Conservation (phyloP, 1,140 invertebrate species). For the Drosophila lacteicornis region DNA sequence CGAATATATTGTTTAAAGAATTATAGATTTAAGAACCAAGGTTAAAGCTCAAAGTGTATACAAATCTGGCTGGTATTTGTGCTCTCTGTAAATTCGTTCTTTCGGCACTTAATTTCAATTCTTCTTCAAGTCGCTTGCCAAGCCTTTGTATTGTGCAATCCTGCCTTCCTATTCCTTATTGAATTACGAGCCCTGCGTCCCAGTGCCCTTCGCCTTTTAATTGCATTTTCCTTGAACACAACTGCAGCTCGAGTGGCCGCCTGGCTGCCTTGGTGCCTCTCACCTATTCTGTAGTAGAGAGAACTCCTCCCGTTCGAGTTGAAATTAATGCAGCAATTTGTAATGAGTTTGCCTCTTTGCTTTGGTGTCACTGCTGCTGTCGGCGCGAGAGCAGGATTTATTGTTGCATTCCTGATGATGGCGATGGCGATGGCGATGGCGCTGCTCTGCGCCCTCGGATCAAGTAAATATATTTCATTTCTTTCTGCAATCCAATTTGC, state of each 20-base stretch:
- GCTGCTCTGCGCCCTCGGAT: neutral
- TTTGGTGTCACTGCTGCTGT: constrained; percentile 37
- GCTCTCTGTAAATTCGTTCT: constrained; percentile 37
- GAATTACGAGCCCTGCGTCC: constrained; percentile 58
- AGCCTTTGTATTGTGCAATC: constrained; percentile 63
- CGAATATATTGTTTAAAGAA: no score
- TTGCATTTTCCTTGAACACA: constrained; percentile 72
- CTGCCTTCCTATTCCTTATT: constrained; percentile 62
- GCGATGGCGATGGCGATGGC: constrained; percentile 13
- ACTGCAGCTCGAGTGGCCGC: constrained; percentile 64
- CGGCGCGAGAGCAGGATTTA: constrained; percentile 60
- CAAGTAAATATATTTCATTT: constrained; percentile 45
- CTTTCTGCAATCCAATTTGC: constrained; percentile 44
- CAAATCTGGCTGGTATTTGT: constrained; percentile 1
- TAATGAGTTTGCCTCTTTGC: constrained; percentile 74
- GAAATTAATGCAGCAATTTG: constrained; percentile 83
- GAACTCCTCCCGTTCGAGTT: constrained; percentile 54
- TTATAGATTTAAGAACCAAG: neutral
- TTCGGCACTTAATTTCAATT: constrained; percentile 74
- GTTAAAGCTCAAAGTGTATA: neutral
- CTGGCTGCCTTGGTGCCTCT: neutral
- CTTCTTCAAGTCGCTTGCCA: constrained; percentile 42
- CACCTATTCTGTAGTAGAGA: constrained; percentile 12
- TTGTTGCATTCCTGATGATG: constrained; percentile 61
- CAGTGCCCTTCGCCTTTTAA: constrained; percentile 64